Percentiles rank a stretch among this genome's conserved stretches.
These are phyloP conservation scores for Lamellibrachia luymesi DNA, from an alignment of 1,140 invertebrate genomes.

Conservation along the genomic window DNA sequence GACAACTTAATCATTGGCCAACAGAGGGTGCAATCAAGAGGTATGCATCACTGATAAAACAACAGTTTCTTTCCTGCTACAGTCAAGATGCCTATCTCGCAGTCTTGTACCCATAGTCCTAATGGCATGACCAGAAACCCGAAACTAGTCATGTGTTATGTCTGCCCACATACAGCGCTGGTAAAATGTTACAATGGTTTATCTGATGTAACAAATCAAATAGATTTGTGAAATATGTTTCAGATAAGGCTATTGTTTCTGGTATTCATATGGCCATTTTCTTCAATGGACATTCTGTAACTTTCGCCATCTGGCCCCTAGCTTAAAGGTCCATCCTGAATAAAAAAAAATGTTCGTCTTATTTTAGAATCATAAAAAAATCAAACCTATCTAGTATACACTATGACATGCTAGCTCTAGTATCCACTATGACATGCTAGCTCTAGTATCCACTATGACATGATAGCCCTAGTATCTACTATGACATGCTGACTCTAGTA, in stretches of 20 bases:
- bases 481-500: too few species aligned
- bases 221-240: background rate
- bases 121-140: background rate
- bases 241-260: background rate
- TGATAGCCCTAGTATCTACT: too few species aligned
- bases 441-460: too few species aligned
- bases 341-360: too few species aligned
- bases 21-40: background rate
- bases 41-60: conserved; percentile 1
- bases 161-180: background rate
- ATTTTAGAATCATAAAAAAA: too few species aligned
- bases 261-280: background rate
- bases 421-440: too few species aligned
- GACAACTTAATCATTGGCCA: background rate
- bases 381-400: too few species aligned
- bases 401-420: too few species aligned
- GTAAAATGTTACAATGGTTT: background rate
- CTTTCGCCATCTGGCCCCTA: background rate
- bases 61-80: background rate
- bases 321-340: too few species aligned
- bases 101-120: background rate
- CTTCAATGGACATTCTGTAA: background rate
- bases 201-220: background rate
- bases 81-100: background rate
- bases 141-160: background rate